Conservation (phyloP, 2,113 vertebrate genomes). For the Sorex araneus region DNA sequence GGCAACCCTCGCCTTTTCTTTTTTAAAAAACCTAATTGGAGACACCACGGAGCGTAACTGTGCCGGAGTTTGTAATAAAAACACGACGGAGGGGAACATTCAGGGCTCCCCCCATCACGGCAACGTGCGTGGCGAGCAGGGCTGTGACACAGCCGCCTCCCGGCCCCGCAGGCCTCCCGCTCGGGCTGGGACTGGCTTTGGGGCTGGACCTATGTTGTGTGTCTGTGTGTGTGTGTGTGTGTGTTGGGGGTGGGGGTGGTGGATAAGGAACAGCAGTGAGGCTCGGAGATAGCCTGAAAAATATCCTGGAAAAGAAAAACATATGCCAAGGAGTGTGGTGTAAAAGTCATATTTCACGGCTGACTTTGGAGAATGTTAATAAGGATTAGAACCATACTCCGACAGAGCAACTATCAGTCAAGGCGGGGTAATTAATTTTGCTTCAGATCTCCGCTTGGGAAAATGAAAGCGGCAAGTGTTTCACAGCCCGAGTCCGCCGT, state of each 20-base stretch:
- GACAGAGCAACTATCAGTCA: slow-evolving; percentile 91
- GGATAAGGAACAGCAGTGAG: slow-evolving; percentile 93
- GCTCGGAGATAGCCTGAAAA: slow-evolving; percentile 92
- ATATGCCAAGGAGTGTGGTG: slow-evolving; percentile 91
- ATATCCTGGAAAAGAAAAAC: slow-evolving; percentile 95
- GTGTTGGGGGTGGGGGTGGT: slow-evolving; percentile 74
- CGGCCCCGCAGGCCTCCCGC: slow-evolving; percentile 59
- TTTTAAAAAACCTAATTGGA: slow-evolving; percentile 89
- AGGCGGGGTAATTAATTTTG: slow-evolving; percentile 90
- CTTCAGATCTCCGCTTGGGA: slow-evolving; percentile 90
- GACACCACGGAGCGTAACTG: slow-evolving; percentile 91
- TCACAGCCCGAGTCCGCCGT: slow-evolving; percentile 72
- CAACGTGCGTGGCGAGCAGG: slow-evolving; percentile 88
- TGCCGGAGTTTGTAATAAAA: slow-evolving; percentile 90
- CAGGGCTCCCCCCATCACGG: slow-evolving; percentile 90
- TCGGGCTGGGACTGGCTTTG: slow-evolving; percentile 82
- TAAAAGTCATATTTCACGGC: slow-evolving; percentile 94
- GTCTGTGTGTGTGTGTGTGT: too few species aligned
- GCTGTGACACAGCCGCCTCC: slow-evolving; percentile 78
- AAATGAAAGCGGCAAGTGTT: slow-evolving; percentile 85
- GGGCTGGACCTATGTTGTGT: slow-evolving; percentile 89
- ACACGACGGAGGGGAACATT: slow-evolving; percentile 89
- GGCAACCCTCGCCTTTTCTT: slow-evolving; percentile 67
- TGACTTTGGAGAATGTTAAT: slow-evolving; percentile 95
- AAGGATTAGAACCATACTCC: slow-evolving; percentile 95